Evolutionary conservation across 2,888 invertebrate genomes (phyloP), one percentile per base, ranked within the genome.

Genomic region (Ferdinandea cuprea): DNA sequence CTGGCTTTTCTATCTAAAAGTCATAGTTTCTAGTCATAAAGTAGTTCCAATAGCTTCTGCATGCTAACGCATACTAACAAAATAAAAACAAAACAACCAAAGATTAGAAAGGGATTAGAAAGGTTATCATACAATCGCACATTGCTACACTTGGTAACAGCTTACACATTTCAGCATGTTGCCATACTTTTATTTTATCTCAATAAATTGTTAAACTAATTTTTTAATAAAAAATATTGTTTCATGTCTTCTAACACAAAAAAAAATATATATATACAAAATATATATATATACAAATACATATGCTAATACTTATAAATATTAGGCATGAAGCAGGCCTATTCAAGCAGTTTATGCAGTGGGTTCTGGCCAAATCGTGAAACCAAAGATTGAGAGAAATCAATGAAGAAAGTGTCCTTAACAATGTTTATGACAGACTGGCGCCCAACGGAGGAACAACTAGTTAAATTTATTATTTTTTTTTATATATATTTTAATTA

Each of bases 381-480:
- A 28, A 50, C 61, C 63, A 77, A 77, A 48, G 63, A 69, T 13
- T 15, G 21, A 25, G 25, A 44, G 19, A 21, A 32, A 13, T 50
- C 35, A 42, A 40, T 48, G 17, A 35, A 40, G 46, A 59, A 76
- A 76, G 76, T 76, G 76, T 63, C 76, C 74, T 74, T 74, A 66
- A 42, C 9, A 58, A 25, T 25, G 37, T 44, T 50, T 13, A 59
- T 28, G 50, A 52, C 74, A 48, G 63, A 52, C 44, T 69, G 80
- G 48, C 9, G 54, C 35, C 40, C 48, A 66, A 42, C 15, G 63
- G 30, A 59, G 19, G 44, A 32, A 44, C 66, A 54, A 40, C 32
- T 68, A 68, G 61, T 61, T 59, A 56, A 68, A 68, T 44, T 54
- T 73, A 65, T 71, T 44, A 13, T 32, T 44, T 35, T 52, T 59